Evolutionary conservation across 2,888 invertebrate species (phyloP), one percentile per base, ranked within the genome.

Genomic region (Laothoe populi): DNA sequence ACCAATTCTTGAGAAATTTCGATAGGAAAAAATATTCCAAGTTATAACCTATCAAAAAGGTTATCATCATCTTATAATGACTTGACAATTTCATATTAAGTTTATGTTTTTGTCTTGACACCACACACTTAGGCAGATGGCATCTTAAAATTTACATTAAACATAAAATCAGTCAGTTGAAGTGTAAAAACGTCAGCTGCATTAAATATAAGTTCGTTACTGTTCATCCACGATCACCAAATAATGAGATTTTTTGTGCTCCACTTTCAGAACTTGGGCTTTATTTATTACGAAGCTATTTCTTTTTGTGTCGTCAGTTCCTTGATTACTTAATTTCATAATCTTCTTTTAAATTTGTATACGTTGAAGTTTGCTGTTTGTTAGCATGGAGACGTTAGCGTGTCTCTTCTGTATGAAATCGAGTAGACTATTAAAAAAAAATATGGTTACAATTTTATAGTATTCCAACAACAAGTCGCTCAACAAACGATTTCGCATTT

Each of bases 101-200:
- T n/a, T n/a, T n/a, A n/a, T n/a, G n/a, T n/a, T n/a, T n/a, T n/a
- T n/a, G n/a, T n/a, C n/a, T n/a, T n/a, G n/a, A n/a, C n/a, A n/a
- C n/a, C n/a, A n/a, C n/a, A n/a, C n/a, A n/a, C n/a, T n/a, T n/a
- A n/a, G n/a, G n/a, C n/a, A n/a, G n/a, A n/a, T n/a, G n/a, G 26
- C 19, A 31, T 35, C 31, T 19, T 16, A 48, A 48, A 48, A 31
- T 10, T 10, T 10, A 46, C n/a, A 31, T 31, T 19, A 11, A 16
- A 53, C 31, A 21, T 49, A 35, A 19, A 21, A 35, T 8, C 31
- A 53, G 19, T 11, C 10, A 16, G 31, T 19, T 10, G 10, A 24
- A 53, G 35, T 53, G 35, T 59, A 63, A 62, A 59, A 63, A 64
- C 67, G 72, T 71, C 74, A 74, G 77, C 71, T 73, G 74, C 64